phyloP scores from a whole-genome alignment of 2,797 vertebrate genomes.

The Enteromius afrohamiltoni region DNA sequence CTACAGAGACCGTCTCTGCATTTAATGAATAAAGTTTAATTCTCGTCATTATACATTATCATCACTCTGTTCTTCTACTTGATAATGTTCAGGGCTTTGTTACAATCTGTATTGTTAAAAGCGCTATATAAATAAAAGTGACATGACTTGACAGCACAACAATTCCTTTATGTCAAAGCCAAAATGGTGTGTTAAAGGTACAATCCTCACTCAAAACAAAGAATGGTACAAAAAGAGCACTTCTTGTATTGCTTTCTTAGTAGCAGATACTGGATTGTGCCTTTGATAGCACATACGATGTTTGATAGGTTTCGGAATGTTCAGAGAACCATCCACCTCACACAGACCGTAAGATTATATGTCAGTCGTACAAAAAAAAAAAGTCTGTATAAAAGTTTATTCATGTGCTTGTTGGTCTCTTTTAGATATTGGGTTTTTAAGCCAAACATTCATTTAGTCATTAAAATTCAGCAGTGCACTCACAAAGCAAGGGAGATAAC shows the following conservation, averaged over 20 bases:
- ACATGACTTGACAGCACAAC: too few species aligned
- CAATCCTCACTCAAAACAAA: not conserved
- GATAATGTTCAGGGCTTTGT: too few species aligned
- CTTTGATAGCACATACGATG: not conserved
- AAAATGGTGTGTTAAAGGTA: not conserved
- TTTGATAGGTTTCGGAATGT: not conserved
- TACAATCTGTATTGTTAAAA: too few species aligned
- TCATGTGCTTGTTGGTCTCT: not conserved
- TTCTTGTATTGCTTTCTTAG: not conserved
- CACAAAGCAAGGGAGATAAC: not conserved
- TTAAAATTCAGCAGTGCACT: not conserved
- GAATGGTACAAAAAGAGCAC: not conserved
- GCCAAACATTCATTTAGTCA: not conserved
- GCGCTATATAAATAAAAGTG: too few species aligned
- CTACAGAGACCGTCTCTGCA: too few species aligned
- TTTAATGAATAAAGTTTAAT: too few species aligned
- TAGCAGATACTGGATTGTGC: not conserved
- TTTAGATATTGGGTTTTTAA: not conserved
- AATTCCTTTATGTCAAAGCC: not conserved
- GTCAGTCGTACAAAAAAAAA: not conserved
- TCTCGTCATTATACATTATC: too few species aligned
- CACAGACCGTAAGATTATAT: not conserved
- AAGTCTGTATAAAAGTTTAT: not conserved
- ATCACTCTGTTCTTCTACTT: too few species aligned
- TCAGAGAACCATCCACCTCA: not conserved